phyloP scores from a whole-genome alignment of 1,140 invertebrate species.

The Cydia amplana region DNA sequence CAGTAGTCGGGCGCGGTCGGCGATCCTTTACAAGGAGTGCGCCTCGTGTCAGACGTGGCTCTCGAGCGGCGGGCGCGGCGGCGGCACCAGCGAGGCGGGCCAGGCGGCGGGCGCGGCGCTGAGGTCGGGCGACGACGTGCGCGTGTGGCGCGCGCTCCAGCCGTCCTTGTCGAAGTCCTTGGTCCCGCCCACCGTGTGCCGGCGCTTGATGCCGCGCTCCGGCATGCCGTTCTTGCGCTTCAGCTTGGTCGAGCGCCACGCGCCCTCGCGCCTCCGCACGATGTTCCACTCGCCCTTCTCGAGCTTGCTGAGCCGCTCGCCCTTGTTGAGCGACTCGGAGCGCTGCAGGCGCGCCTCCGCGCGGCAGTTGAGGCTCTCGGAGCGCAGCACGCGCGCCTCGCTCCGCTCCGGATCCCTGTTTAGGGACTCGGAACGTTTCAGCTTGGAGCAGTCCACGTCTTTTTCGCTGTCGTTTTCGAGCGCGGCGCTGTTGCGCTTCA shows the following conservation, averaged over 20 bases:
- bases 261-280: slow-evolving; percentile 84
- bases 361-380: slow-evolving; percentile 76
- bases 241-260: slow-evolving; percentile 81
- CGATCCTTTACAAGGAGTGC: slow-evolving; percentile 17
- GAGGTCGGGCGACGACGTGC: slow-evolving; percentile 75
- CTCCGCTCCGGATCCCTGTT: slow-evolving; percentile 71
- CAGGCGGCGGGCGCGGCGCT: slow-evolving; percentile 49
- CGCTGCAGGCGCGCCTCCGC: slow-evolving; percentile 78
- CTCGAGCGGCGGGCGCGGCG: slow-evolving; percentile 70
- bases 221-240: slow-evolving; percentile 88
- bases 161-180: slow-evolving; percentile 85
- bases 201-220: slow-evolving; percentile 88
- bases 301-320: slow-evolving; percentile 86
- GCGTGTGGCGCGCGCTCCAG: slow-evolving; percentile 74
- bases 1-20: neutral
- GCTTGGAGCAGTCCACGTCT: slow-evolving; percentile 52
- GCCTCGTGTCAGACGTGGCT: slow-evolving; percentile 67
- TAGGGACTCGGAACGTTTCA: slow-evolving; percentile 82
- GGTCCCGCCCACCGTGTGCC: slow-evolving; percentile 95
- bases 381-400: slow-evolving; percentile 79
- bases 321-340: slow-evolving; percentile 87
- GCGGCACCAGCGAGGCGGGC: slow-evolving; percentile 61
- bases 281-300: slow-evolving; percentile 91
- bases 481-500: slow-evolving; percentile 57
- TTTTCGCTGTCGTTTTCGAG: slow-evolving; percentile 41